phyloP scores from a whole-genome alignment of 2,113 vertebrate genomes.

The Albula glossodonta region DNA sequence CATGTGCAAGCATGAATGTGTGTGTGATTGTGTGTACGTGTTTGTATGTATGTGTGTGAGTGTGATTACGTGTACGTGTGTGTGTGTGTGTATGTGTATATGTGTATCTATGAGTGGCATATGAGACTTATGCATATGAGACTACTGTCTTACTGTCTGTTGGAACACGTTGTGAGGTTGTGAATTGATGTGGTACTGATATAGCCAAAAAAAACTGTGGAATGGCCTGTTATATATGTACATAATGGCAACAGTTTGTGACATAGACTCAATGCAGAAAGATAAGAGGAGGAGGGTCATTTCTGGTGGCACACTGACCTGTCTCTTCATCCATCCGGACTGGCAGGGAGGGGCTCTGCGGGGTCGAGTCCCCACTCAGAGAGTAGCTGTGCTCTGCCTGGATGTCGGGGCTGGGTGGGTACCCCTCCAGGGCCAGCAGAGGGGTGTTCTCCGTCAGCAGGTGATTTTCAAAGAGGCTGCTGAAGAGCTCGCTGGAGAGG shows the following conservation, averaged over 20 bases:
- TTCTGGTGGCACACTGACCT: constrained; percentile 65
- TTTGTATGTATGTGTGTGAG: neutral
- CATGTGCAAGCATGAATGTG: too few relatives aligned
- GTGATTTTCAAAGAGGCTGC: constrained; percentile 95
- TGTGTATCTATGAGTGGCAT: constrained; percentile 39
- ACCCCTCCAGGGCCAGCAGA: constrained; percentile 91
- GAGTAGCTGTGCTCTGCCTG: constrained; percentile 99
- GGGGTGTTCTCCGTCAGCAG: constrained; percentile 87
- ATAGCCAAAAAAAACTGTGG: too few relatives aligned
- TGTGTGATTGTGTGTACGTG: too few relatives aligned
- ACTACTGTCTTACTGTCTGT: too few relatives aligned
- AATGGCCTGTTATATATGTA: too few relatives aligned
- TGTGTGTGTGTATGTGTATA: constrained; percentile 43
- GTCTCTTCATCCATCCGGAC: constrained; percentile 90
- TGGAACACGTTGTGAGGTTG: too few relatives aligned
- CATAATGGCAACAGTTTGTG: neutral
- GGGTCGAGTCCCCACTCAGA: constrained; percentile 92
- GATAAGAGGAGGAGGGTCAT: neutral
- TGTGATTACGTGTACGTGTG: neutral
- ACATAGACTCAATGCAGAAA: neutral
- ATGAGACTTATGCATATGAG: too few relatives aligned
- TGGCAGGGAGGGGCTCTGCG: constrained; percentile 91
- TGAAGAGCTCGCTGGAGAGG: constrained; percentile 96
- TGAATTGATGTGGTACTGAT: too few relatives aligned
- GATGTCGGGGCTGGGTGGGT: constrained; percentile 87